Evolutionary conservation across 2,113 vertebrate genomes (phyloP).

Genomic region (cat (Felis catus)): F.catus_Fca126_mat1.0 CM031421.1:88210501-88211000

Average conservation of each 20-base stretch:
- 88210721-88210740: rapidly evolving
- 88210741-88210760: rapidly evolving
- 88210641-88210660: background rate
- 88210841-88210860: background rate
- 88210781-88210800: background rate
- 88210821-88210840: background rate
- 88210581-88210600: background rate
- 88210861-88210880: background rate
- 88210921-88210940: background rate
- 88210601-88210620: background rate
- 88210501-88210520: background rate
- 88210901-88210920: background rate
- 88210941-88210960: background rate
- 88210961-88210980: background rate
- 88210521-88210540: background rate
- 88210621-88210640: background rate
- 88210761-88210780: background rate
- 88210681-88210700: background rate
- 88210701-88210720: background rate
- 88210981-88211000: background rate
- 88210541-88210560: background rate
- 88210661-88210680: background rate
- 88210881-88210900: background rate
- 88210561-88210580: background rate
- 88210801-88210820: background rate